Conservation (phyloP, 2,797 vertebrate species). For the Petrocephalus schoutedeni region DNA sequence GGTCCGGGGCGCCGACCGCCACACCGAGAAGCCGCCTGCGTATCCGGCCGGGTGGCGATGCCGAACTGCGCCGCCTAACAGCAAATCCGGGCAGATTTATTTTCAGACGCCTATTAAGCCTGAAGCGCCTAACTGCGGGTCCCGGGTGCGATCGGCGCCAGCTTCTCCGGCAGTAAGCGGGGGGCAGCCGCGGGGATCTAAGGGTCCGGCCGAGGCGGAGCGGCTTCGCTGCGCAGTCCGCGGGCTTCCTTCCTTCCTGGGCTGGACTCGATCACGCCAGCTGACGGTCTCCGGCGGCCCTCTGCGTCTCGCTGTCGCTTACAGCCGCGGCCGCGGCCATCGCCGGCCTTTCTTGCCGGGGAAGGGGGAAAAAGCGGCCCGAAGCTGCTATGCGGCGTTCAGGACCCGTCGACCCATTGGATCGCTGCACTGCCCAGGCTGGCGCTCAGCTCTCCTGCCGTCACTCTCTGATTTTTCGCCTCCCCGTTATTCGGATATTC, state of each 20-base stretch:
- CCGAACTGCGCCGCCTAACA: background rate
- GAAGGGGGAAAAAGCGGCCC: background rate
- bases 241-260: constrained; percentile 17
- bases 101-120: background rate
- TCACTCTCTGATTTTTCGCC: background rate
- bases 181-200: background rate
- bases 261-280: background rate
- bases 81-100: background rate
- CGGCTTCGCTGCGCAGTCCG: background rate
- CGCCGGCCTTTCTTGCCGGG: background rate
- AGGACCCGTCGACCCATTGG: background rate
- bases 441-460: background rate
- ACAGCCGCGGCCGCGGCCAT: background rate
- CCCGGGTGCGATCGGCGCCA: background rate
- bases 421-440: background rate
- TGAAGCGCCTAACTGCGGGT: background rate
- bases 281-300: background rate
- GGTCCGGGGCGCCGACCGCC: background rate
- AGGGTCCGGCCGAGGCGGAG: background rate
- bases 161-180: background rate
- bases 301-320: background rate
- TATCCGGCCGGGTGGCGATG: background rate
- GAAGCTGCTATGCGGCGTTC: background rate
- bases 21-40: too few species aligned
- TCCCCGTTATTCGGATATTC: constrained; percentile 22